Base-by-base conservation (phyloP, 1,140 invertebrate genomes). In the Planococcus citri region DNA sequence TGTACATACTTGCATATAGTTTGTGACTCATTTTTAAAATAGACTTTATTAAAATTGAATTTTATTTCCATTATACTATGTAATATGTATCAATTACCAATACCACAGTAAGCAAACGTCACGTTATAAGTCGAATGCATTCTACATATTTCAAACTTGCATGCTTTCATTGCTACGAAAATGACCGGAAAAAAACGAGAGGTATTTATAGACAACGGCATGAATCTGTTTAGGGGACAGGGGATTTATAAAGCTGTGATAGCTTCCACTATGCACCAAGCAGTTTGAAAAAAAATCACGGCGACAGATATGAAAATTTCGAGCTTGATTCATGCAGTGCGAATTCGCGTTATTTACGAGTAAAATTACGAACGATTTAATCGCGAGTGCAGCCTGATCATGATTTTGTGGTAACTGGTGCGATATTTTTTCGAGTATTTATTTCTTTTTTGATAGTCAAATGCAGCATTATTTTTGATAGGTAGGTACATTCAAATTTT, bases 121-220 rank as follows among this genome's bases (percentile, higher is more conserved):
- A n/a, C n/a, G n/a, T n/a, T n/a, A n/a, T n/a, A n/a, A n/a, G n/a
- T 51, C 17, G 4, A 51, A 51, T 14, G 12, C 60, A 24, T 25
- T 64, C 9, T n/a, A n/a, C n/a, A n/a, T n/a, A n/a, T 64, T 17
- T 64, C 8, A 64, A 9, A 17, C 22, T 24, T 64, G 22, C 22
- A 64, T 25, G 22, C 24, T 64, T 64, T 21, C 60, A 21, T 64
- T 64, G 60, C 60, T 24, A 64, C 60, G 60, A 64, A 64, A 64
- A 64, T 25, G 4, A 25, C 60, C 60, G 60, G 60, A 64, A 64
- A 64, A 64, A 64, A 64, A 64, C 60, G 60, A 64, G 24, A 64
- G 60, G 17, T 64, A 64, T 64, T 64, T 64, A 64, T 64, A 64
- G 60, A 64, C 60, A 64, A 27, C 17, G 10, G 60, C 24, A 64